phyloP scores from a whole-genome alignment of 2,888 invertebrate genomes.

The Liodrosophila aerea region DNA sequence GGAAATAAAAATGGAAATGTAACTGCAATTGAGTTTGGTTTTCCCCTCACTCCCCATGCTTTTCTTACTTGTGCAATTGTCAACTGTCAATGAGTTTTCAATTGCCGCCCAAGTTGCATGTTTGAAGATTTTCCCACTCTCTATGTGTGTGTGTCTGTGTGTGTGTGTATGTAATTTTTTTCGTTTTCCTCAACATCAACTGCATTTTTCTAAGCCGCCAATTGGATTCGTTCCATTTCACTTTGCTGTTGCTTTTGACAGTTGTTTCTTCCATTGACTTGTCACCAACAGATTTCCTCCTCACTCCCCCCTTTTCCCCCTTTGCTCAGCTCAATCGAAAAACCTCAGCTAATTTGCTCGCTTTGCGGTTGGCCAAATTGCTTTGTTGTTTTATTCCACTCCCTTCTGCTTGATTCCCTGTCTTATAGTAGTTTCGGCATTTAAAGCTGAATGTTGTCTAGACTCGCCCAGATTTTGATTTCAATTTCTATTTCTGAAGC shows the following conservation, averaged over 20 bases:
- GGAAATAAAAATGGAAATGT: slow-evolving; percentile 58
- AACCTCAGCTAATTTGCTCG: slow-evolving; percentile 52
- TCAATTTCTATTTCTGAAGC: slow-evolving; percentile 7
- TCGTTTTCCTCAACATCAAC: slow-evolving; percentile 21
- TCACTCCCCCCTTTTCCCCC: background rate
- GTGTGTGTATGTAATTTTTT: too few species aligned
- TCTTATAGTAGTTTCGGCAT: background rate
- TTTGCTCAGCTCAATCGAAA: too few species aligned
- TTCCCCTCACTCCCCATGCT: slow-evolving; percentile 24
- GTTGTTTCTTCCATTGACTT: slow-evolving; percentile 52
- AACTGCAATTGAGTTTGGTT: slow-evolving; percentile 67
- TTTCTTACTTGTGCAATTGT: slow-evolving; percentile 56
- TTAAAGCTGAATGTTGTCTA: slow-evolving; percentile 10
- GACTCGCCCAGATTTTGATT: slow-evolving; percentile 20
- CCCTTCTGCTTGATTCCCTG: slow-evolving; percentile 21
- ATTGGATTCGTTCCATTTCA: slow-evolving; percentile 57
- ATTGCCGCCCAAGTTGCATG: slow-evolving; percentile 75
- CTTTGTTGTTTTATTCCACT: slow-evolving; percentile 51
- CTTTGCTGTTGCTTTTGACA: slow-evolving; percentile 61
- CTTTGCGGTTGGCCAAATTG: slow-evolving; percentile 48
- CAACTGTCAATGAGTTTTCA: slow-evolving; percentile 77
- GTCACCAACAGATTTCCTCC: slow-evolving; percentile 35
- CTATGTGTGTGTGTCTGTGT: too few species aligned
- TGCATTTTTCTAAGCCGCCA: slow-evolving; percentile 62
- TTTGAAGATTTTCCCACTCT: slow-evolving; percentile 66